phyloP scores from a whole-genome alignment of 1,140 invertebrate genomes.

The Xylocopa sonorina region DNA sequence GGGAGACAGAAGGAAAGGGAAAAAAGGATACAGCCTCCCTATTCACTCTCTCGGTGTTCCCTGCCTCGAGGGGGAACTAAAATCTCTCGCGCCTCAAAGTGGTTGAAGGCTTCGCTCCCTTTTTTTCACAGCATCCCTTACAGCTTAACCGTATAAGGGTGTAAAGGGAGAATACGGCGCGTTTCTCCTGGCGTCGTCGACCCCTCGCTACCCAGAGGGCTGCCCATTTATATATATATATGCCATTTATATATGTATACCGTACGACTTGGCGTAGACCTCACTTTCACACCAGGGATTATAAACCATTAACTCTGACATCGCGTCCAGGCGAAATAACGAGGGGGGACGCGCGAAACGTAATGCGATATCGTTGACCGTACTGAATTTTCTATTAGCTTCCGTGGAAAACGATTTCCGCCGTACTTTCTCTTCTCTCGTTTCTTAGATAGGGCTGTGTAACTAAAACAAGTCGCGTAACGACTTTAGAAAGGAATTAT shows the following conservation, averaged over 20 bases:
- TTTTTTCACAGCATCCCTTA: slow-evolving; percentile 82
- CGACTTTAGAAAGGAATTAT: too few relatives aligned
- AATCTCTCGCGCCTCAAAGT: slow-evolving; percentile 82
- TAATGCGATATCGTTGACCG: slow-evolving; percentile 29
- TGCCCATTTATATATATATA: slow-evolving; percentile 57
- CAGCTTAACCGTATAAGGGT: slow-evolving; percentile 74
- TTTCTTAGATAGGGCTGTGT: not conserved
- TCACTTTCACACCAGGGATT: slow-evolving; percentile 80
- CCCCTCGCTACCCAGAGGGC: slow-evolving; percentile 65
- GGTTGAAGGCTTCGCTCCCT: slow-evolving; percentile 80
- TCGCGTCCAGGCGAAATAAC: slow-evolving; percentile 55
- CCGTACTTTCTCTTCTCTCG: too few relatives aligned
- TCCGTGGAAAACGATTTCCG: slow-evolving; percentile 4
- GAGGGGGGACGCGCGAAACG: not conserved
- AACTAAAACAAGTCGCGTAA: too few relatives aligned
- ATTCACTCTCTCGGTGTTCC: slow-evolving; percentile 47
- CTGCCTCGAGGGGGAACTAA: slow-evolving; percentile 76
- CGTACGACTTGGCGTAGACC: slow-evolving; percentile 73
- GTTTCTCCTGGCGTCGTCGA: slow-evolving; percentile 52
- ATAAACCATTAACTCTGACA: slow-evolving; percentile 81
- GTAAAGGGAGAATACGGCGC: slow-evolving; percentile 61
- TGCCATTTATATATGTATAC: not conserved
- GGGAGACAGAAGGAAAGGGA: slow-evolving; percentile 54
- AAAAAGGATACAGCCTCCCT: slow-evolving; percentile 57
- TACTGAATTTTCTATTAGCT: slow-evolving; percentile 50